Evolutionary conservation across 1,140 invertebrate species (phyloP), one percentile per base, ranked within the genome.

Genomic region (Aplysia californica): DNA sequence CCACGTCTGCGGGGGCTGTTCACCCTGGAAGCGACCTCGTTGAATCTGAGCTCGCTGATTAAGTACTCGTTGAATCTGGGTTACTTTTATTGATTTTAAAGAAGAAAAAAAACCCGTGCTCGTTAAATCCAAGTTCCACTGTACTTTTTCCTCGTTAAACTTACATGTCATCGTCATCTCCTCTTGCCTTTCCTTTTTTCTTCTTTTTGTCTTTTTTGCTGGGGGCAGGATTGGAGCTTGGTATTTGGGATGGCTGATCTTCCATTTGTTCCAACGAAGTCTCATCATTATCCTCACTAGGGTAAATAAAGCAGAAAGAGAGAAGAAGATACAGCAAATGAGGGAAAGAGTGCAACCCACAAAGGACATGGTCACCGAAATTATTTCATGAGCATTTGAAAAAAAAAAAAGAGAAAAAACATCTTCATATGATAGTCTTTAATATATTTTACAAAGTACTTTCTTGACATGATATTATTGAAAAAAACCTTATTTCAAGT

Each of bases 151-250:
- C n/a, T n/a, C n/a, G n/a, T n/a, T n/a, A n/a, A n/a, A n/a, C n/a
- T n/a, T n/a, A n/a, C n/a, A n/a, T n/a, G 50, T 82, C 81, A 38
- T 80, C 82, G 31, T 81, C 76, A 55, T 79, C 78, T 31, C 70
- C 44, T 55, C 71, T 76, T 56, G 80, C 79, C 44, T 78, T 77
- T 69, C 80, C 68, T 56, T 78, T 78, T 36, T 77, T 77, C 64
- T 72, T 72, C 23, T 78, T 78, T n/a, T 73, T 78, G 20, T 66
- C 65, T 64, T 71, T 67, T 65, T 78, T 70, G 41, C 44, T 55
- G 1, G 41, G 31, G 18, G 29, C 59, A 20, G 65, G 33, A 26
- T 74, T 70, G 3, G 36, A 39, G 58, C 44, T 31, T 3, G 67
- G 29, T 31, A 55, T 26, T 36, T 69, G 10, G 5, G 23, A 4